These are phyloP conservation scores for Andrena dorsata DNA, from an alignment of 2,888 invertebrate genomes.

Conservation along the genomic window DNA sequence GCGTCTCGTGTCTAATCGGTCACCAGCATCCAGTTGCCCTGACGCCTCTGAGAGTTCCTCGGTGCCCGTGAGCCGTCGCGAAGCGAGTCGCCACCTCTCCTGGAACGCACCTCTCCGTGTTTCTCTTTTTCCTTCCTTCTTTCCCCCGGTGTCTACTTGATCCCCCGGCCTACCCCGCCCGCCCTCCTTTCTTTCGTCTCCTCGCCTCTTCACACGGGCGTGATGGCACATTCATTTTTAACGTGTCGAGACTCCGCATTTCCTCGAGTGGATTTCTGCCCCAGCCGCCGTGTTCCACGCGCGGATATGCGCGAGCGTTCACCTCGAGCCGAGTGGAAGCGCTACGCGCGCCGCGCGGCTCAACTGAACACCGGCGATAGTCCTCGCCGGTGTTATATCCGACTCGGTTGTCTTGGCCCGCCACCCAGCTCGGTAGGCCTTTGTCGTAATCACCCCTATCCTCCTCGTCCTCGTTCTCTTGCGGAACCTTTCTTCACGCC, in stretches of 20 bases:
- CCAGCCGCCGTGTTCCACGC: slow-evolving; percentile 15
- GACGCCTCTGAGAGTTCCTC: slow-evolving; percentile 33
- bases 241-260: slow-evolving; percentile 56
- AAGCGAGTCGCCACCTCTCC: slow-evolving; percentile 19
- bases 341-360: neutral
- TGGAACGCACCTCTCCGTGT: neutral
- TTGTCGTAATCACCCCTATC: slow-evolving; percentile 50
- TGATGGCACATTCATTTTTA: slow-evolving; percentile 65
- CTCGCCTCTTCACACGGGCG: slow-evolving; percentile 1
- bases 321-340: slow-evolving; percentile 26
- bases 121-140: neutral
- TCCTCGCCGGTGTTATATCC: slow-evolving; percentile 23
- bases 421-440: slow-evolving; percentile 37
- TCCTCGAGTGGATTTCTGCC: slow-evolving; percentile 63
- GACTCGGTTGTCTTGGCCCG: slow-evolving; percentile 37
- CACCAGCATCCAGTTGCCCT: slow-evolving; percentile 35
- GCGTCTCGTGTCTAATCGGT: slow-evolving; percentile 53
- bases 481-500: slow-evolving; percentile 63
- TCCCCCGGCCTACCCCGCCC: slow-evolving; percentile 3
- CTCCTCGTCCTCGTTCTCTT: slow-evolving; percentile 29
- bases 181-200: neutral
- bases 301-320: slow-evolving; percentile 39
- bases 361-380: neutral
- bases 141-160: neutral
- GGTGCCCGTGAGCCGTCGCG: neutral